Evolutionary conservation across 2,888 invertebrate genomes (phyloP), one percentile per base, ranked within the genome.

Genomic region (Limenitis camilla): DNA sequence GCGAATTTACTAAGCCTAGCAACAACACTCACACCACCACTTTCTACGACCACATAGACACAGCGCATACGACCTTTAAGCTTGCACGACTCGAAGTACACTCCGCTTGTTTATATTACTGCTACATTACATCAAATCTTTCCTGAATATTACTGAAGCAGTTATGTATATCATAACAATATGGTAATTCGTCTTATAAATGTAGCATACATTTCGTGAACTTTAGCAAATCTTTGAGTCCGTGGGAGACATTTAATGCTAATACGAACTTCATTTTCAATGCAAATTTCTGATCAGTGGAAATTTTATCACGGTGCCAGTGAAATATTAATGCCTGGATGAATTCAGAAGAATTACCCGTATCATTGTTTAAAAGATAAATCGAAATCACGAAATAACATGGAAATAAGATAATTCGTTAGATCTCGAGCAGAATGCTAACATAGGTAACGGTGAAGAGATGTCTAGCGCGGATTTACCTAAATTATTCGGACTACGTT

Each of bases 1-100:
- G 85, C 84, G 75, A 84, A 83, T 81, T 76, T 81, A 78, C 48
- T 49, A 76, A 76, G 79, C 84, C 78, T 84, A 78, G 84, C 82
- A 85, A 85, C 84, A 82, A 70, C 64, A 60, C 61, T 56, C 62
- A 71, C 61, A 71, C 77, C 73, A 77, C 75, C 73, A 72, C 78
- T 76, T 65, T 63, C 59, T 62, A 65, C 71, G 74, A 76, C 74
- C 71, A 72, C 73, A 73, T 65, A 71, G 63, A 57, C 59, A 53
- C 32, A 57, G 61, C 70, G 69, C 73, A 69, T 67, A 68, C 67
- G 63, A 76, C 69, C 71, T 71, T 70, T 64, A 62, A 71, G 70
- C 71, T 47, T 27, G 35, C 27, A 19, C 42, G 42, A 31, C 36
- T 27, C 40, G 29, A 51, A 74, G 69, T 71, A 68, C 71, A 71